Base-by-base conservation (phyloP, 2,797 vertebrate genomes). In the Sciurus vulgaris region DNA sequence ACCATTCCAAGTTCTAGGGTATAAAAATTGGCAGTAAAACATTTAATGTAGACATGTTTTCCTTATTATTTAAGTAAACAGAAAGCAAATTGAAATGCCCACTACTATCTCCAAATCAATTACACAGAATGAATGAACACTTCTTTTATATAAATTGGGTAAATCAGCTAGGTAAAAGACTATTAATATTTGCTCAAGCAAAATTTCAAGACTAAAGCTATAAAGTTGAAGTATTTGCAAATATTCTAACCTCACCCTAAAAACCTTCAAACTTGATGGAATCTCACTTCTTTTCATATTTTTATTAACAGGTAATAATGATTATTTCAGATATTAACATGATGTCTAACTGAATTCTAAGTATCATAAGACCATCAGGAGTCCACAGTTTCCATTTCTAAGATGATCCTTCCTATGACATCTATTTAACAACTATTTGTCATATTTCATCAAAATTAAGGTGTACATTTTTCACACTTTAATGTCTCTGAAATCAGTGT, bases 141-240 rank as follows among this genome's bases (percentile, higher is more conserved):
- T 85, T 92, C 24, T 79, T 73, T 54, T 59, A 73, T 12, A 88
- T 83, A 51, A 89, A 59, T 26, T 89, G 61, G 49, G 73, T 94
- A 87, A 81, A 47, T 86, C 17, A 41, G 51, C 81, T 59, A 26
- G 78, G 65, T 28, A 83, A 79, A 86, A 89, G 35, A 56, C 35
- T 61, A 76, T 72, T 70, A 88, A 79, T 38, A 61, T 91, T 76
- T 41, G 6, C 30, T 89, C 38, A 73, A 91, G 77, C 77, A 84
- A 74, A 83, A 83, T 51, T 56, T 86, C 63, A 90, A 94, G 85
- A 70, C 18, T 33, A 86, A 44, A 94, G 51, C 20, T 30, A 70
- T 24, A 26, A 87, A 95, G 61, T 12, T 54, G 59, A 95, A 76
- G 12, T 63, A 89, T 70, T 63, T 70, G 44, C 17, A 56, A 54